A percentile compares a stretch with the other conserved stretches of the same genome.
These are phyloP conservation scores for Calycopis cecrops DNA, from an alignment of 1,140 invertebrate species.

Conservation along the genomic window DNA sequence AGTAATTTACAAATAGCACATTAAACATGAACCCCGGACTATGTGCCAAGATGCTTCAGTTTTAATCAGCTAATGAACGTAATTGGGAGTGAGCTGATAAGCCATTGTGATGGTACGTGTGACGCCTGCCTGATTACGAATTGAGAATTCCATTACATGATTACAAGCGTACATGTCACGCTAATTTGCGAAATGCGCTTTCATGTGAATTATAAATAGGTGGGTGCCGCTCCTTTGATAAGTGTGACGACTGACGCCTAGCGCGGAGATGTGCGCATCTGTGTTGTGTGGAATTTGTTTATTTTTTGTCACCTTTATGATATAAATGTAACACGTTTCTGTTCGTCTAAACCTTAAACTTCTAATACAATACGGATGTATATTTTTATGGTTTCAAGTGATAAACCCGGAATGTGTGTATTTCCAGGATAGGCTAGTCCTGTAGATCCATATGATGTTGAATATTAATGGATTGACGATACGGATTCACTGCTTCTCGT, in stretches of 20 bases:
- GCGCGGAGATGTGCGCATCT: background rate
- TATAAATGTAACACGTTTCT: too few species aligned
- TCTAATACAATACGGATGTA: too few species aligned
- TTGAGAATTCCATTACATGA: slow-evolving; percentile 40
- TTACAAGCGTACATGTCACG: slow-evolving; percentile 30
- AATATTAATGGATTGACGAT: too few species aligned
- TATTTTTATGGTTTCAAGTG: too few species aligned
- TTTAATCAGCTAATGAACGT: slow-evolving; percentile 28
- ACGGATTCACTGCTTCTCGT: too few species aligned
- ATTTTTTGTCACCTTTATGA: too few species aligned
- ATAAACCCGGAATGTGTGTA: too few species aligned
- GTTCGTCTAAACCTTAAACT: too few species aligned
- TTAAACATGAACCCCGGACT: too few species aligned
- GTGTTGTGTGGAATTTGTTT: background rate
- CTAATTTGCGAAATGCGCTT: slow-evolving; percentile 33
- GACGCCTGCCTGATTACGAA: slow-evolving; percentile 32
- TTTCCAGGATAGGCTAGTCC: too few species aligned
- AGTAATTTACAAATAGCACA: too few species aligned
- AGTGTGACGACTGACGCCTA: background rate
- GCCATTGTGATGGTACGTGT: slow-evolving; percentile 22
- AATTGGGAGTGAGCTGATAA: slow-evolving; percentile 21
- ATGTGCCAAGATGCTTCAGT: background rate
- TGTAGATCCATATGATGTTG: too few species aligned
- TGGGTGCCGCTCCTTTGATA: slow-evolving; percentile 9
- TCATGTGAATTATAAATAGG: slow-evolving; percentile 20